These are phyloP conservation scores for Temnothorax ravouxi DNA, from an alignment of 2,888 invertebrate genomes.

Conservation along the genomic window DNA sequence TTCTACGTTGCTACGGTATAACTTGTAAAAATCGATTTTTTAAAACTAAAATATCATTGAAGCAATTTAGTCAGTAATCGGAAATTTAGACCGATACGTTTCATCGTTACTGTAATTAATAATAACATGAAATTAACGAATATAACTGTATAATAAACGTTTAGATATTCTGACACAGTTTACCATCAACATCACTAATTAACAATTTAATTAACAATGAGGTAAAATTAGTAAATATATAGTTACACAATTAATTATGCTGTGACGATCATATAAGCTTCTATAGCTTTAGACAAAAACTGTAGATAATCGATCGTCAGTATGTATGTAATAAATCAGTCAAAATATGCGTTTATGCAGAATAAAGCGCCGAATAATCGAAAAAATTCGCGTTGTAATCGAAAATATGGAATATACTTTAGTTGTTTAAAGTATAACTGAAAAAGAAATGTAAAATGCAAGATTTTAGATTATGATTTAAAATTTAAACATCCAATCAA, in stretches of 20 bases:
- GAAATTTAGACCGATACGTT: not conserved
- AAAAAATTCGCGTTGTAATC: not conserved
- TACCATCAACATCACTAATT: conserved; percentile 15
- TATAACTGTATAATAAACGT: not conserved
- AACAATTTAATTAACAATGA: conserved; percentile 34
- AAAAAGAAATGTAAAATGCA: not conserved
- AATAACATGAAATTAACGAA: not conserved
- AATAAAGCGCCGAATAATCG: not conserved
- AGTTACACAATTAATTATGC: not conserved
- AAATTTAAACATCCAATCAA: not conserved
- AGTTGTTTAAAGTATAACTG: not conserved
- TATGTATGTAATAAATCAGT: conserved; percentile 16
- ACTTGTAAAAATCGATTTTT: not conserved
- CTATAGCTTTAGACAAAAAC: not conserved
- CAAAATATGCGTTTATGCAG: conserved; percentile 24
- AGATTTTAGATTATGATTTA: not conserved
- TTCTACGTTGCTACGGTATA: not conserved
- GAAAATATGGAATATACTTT: not conserved
- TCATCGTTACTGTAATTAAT: not conserved
- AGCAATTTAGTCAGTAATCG: not conserved
- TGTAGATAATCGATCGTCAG: not conserved
- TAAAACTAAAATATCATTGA: conserved; percentile 1
- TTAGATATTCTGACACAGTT: not conserved
- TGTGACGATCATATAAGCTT: not conserved
- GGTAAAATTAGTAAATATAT: conserved; percentile 15